Conservation (phyloP, 2,113 vertebrate species). For the Chloropsis hardwickii region DNA sequence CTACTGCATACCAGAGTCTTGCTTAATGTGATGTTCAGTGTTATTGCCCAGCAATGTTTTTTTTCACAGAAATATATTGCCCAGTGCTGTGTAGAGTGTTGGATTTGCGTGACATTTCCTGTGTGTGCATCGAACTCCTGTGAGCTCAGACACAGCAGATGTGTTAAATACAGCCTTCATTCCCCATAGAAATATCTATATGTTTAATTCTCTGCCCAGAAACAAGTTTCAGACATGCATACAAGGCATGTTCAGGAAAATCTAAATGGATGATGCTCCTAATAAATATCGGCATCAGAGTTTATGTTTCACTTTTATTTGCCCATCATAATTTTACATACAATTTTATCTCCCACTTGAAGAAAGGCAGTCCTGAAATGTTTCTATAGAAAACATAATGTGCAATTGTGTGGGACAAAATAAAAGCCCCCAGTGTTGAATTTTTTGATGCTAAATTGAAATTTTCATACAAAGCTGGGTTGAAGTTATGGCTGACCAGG, state of each 20-base stretch:
- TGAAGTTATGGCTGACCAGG: not conserved
- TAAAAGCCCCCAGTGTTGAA: not conserved
- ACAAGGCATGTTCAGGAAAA: not conserved
- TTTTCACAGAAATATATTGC: not conserved
- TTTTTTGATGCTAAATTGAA: not conserved
- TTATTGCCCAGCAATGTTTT: not conserved
- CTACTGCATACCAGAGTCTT: not conserved
- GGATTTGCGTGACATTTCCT: not conserved
- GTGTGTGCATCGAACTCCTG: fast-evolving
- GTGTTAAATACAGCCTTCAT: not conserved
- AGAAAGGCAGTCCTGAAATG: not conserved
- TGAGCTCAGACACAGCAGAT: not conserved
- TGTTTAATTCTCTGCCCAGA: not conserved
- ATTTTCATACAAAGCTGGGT: not conserved
- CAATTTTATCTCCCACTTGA: not conserved
- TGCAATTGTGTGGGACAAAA: not conserved
- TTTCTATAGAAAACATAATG: not conserved
- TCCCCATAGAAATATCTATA: not conserved
- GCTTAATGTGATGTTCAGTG: not conserved
- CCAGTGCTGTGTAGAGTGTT: not conserved
- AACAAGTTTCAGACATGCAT: not conserved
- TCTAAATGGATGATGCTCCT: not conserved
- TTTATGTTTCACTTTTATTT: not conserved
- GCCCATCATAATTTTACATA: not conserved
- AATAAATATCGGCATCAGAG: not conserved